Evolutionary conservation across 2,113 vertebrate genomes (phyloP).

Genomic region (Romanogobio albipinnatus): DNA sequence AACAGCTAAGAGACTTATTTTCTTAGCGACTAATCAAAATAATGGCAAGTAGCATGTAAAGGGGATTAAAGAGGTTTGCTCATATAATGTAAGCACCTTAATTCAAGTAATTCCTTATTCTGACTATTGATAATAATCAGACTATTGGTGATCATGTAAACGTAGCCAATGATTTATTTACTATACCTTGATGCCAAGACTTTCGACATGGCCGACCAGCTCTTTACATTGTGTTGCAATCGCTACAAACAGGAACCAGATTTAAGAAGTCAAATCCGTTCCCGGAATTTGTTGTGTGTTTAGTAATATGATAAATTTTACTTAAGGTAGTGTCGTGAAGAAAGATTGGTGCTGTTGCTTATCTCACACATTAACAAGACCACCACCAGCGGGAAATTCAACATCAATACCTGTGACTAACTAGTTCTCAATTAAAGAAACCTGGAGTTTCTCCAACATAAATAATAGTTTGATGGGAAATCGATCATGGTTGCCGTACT

Average conservation of each 20-base stretch:
- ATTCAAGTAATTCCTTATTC: slow-evolving; percentile 20
- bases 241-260: slow-evolving; percentile 27
- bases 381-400: slow-evolving; percentile 48
- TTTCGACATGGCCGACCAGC: background rate
- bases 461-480: slow-evolving; percentile 67
- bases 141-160: background rate
- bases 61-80: slow-evolving; percentile 20
- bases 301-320: slow-evolving; percentile 40
- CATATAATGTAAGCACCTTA: background rate
- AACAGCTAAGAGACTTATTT: background rate
- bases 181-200: slow-evolving; percentile 20
- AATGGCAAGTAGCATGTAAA: background rate
- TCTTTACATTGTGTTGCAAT: slow-evolving; percentile 16
- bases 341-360: slow-evolving; percentile 52
- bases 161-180: slow-evolving; percentile 55
- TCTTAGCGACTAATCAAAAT: slow-evolving; percentile 2
- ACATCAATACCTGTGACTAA: slow-evolving; percentile 56
- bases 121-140: slow-evolving; percentile 30
- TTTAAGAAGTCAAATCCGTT: slow-evolving; percentile 35
- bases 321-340: slow-evolving; percentile 25
- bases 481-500: slow-evolving; percentile 59
- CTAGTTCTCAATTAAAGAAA: slow-evolving; percentile 64
- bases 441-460: slow-evolving; percentile 66
- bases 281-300: slow-evolving; percentile 16
- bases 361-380: slow-evolving; percentile 57